These are phyloP conservation scores for Urocynchramus pylzowi DNA, from an alignment of 2,113 vertebrate genomes.

Conservation along the genomic window DNA sequence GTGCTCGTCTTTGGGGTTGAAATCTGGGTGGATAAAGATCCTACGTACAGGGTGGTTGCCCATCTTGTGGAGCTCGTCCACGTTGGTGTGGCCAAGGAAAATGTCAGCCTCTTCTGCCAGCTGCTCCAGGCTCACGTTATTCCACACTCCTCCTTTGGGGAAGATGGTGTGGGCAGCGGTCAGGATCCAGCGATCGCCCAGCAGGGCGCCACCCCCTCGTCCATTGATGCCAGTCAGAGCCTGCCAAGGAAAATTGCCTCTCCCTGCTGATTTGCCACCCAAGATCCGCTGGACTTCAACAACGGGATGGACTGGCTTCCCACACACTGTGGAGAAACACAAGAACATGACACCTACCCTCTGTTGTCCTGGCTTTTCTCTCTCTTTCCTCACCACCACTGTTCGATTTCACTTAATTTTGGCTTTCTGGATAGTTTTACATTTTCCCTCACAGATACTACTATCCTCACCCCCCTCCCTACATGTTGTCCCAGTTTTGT, in stretches of 20 bases:
- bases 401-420: neutral
- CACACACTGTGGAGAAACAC: constrained; percentile 78
- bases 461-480: neutral
- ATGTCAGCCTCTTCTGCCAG: constrained; percentile 10
- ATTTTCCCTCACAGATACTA: neutral
- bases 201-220: constrained; percentile 81
- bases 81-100: constrained; percentile 61
- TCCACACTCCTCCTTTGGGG: neutral
- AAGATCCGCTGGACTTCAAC: constrained; percentile 67
- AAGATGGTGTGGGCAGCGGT: constrained; percentile 86
- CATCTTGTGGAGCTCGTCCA: neutral
- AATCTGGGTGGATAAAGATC: constrained; percentile 82
- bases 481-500: neutral
- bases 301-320: constrained; percentile 64
- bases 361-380: neutral
- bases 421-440: neutral
- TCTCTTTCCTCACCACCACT: neutral
- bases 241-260: constrained; percentile 89
- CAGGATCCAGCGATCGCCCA: constrained; percentile 87
- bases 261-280: constrained; percentile 66
- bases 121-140: neutral
- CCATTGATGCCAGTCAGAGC: constrained; percentile 60
- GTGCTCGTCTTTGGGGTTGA: neutral
- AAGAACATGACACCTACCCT: neutral
- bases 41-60: constrained; percentile 58